phyloP scores from a whole-genome alignment of 2,888 invertebrate genomes.

The Lasioglossum pauxillum region DNA sequence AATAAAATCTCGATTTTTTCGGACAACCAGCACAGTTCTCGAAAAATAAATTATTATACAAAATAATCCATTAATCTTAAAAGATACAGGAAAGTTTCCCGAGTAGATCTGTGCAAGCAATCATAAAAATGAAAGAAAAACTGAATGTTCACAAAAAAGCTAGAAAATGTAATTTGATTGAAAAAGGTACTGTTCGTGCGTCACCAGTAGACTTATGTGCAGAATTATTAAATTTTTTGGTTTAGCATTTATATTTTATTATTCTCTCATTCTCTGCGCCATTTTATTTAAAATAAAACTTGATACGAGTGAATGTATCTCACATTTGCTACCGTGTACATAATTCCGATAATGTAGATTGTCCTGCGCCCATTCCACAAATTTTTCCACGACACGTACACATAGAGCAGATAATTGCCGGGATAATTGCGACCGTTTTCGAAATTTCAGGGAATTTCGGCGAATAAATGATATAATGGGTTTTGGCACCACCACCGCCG shows the following conservation, averaged over 20 bases:
- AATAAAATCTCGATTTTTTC: too few species aligned
- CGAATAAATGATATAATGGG: neutral
- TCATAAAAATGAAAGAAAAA: too few species aligned
- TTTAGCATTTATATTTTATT: too few species aligned
- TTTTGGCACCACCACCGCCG: neutral
- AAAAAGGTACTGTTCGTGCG: neutral
- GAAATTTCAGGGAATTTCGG: conserved; percentile 11
- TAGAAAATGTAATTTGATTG: neutral
- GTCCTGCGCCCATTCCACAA: neutral
- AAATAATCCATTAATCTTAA: too few species aligned
- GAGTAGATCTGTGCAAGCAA: too few species aligned
- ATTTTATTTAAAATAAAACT: neutral
- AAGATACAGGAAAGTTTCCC: too few species aligned
- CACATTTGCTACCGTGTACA: neutral
- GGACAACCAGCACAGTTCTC: too few species aligned
- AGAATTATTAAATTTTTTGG: too few species aligned
- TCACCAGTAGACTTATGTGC: too few species aligned
- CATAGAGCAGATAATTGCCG: neutral
- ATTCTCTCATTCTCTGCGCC: neutral
- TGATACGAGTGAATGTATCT: neutral
- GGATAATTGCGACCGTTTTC: neutral
- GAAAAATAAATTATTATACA: too few species aligned
- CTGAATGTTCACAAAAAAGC: neutral
- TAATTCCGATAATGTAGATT: neutral
- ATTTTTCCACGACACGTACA: neutral